These are phyloP conservation scores for Araneus ventricosus DNA, from an alignment of 1,140 invertebrate species.

Conservation along the genomic window DNA sequence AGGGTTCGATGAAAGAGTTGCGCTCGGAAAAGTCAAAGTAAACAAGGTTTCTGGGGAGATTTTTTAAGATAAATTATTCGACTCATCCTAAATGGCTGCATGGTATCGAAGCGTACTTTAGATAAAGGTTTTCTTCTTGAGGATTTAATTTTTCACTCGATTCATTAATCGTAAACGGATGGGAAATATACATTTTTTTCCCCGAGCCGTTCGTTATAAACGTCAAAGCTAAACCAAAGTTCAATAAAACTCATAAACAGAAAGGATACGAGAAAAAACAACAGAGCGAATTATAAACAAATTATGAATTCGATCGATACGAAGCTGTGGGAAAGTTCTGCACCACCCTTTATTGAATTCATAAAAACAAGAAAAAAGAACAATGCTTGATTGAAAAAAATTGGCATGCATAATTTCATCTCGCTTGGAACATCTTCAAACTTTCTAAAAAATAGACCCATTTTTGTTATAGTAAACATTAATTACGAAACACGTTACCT, in stretches of 20 bases:
- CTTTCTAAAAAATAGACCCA: constrained; percentile 42
- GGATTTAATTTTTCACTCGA: constrained; percentile 71
- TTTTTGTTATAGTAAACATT: constrained; percentile 70
- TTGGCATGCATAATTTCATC: constrained; percentile 61
- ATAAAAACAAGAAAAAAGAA: constrained; percentile 26
- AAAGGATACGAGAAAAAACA: constrained; percentile 24
- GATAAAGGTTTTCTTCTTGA: constrained; percentile 69
- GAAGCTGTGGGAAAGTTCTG: constrained; percentile 28
- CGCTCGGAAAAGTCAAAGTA: constrained; percentile 65
- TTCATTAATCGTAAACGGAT: constrained; percentile 66
- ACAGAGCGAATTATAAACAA: constrained; percentile 62
- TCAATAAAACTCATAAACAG: constrained; percentile 72
- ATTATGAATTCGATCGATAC: constrained; percentile 63
- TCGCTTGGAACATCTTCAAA: constrained; percentile 37
- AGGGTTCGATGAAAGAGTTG: constrained; percentile 11
- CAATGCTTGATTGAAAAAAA: constrained; percentile 61
- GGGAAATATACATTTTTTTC: constrained; percentile 35
- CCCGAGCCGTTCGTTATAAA: constrained; percentile 55
- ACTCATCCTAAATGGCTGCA: constrained; percentile 55
- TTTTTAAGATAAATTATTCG: constrained; percentile 75
- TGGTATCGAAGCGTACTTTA: constrained; percentile 63
- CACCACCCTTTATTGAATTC: constrained; percentile 43
- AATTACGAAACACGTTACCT: constrained; percentile 61
- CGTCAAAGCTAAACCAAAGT: constrained; percentile 67
- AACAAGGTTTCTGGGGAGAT: constrained; percentile 64